Evolutionary conservation across 2,888 invertebrate species (phyloP), one percentile per base, ranked within the genome.

Genomic region (Tachina fera): DNA sequence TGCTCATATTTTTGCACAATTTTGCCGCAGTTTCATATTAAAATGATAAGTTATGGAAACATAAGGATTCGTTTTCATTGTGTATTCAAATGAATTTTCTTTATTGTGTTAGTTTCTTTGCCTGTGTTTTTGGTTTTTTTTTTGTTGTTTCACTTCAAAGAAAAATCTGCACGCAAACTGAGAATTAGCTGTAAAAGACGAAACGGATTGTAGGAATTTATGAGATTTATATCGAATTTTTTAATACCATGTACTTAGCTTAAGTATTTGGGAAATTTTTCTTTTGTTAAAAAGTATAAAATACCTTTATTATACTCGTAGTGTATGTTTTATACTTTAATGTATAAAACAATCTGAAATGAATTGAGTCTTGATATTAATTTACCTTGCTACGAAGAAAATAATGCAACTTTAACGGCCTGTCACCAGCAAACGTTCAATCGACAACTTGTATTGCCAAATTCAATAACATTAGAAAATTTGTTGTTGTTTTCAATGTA

Each of bases 141-240:
- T 45, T 67, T 61, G 4, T 31, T n/a, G n/a, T 31, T 31, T 31
- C 31, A 6, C 6, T 53, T 19, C 31, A 6, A 41, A 53, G 16
- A 63, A 78, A 77, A 61, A 6, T 22, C 16, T 14, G 58, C 84
- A 85, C 81, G 84, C 84, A 74, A 85, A 56, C 77, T 58, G 51
- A 10, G 70, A 81, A 85, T 85, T 81, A 85, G 74, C 68, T 13
- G 10, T 39, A 16, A 31, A 47, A 39, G 11, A 43, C 11, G 11
- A 1, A 19, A 43, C 16, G 43, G 16, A 16, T 61, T 61, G 6
- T n/a, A 47, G 16, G 31, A 43, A 39, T 51, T 39, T 45, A 56
- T 11, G 16, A 47, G 13, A 16, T 49, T 58, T 10, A 11, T 60
- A 41, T 60, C 39, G 5, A 60, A 60, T 61, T 1, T 31, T 72